These are phyloP conservation scores for Sphenopsis melanotis DNA, from an alignment of 2,797 vertebrate genomes.

Conservation along the genomic window DNA sequence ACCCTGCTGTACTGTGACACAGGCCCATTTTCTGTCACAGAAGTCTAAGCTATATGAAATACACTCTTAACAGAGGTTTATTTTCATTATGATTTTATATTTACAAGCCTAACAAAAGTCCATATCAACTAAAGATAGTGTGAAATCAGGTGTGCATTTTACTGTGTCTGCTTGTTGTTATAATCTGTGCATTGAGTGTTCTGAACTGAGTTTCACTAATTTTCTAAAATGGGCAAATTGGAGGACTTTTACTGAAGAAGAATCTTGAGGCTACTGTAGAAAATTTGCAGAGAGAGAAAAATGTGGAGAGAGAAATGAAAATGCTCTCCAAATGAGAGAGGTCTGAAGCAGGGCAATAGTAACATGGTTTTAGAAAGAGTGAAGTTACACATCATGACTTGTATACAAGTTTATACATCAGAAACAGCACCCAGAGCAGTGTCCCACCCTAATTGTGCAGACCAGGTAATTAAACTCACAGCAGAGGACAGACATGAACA, in stretches of 20 bases:
- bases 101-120: background rate
- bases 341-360: slow-evolving; percentile 47
- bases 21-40: background rate
- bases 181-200: background rate
- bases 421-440: background rate
- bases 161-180: background rate
- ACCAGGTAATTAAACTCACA: background rate
- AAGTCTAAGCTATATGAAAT: background rate
- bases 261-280: slow-evolving; percentile 69
- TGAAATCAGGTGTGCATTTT: background rate
- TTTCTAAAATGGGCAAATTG: slow-evolving; percentile 60
- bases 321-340: slow-evolving; percentile 69
- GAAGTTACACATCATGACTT: background rate
- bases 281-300: slow-evolving; percentile 71
- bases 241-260: slow-evolving; percentile 70
- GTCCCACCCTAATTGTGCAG: background rate
- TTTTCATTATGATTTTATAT: background rate
- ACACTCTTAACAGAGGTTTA: background rate
- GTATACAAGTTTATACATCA: background rate
- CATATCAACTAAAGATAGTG: background rate
- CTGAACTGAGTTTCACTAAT: background rate
- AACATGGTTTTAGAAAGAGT: background rate
- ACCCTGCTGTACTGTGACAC: background rate
- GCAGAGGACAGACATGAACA: background rate
- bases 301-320: slow-evolving; percentile 63